Evolutionary conservation across 2,888 invertebrate genomes (phyloP).

Genomic region (Cremastinae sp.): DNA sequence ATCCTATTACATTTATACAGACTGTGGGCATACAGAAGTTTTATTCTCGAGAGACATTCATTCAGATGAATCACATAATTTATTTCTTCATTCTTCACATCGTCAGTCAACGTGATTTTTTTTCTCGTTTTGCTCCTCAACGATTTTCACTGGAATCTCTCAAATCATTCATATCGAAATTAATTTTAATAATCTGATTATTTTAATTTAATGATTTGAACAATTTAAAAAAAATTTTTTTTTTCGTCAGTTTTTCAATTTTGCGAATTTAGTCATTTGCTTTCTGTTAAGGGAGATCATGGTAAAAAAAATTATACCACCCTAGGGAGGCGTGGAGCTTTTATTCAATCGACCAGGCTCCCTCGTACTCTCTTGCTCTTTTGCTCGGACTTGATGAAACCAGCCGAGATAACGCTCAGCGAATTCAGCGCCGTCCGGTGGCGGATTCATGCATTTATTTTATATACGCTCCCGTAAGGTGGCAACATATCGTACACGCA

Average conservation of each 20-base stretch:
- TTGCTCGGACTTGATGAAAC: slow-evolving; percentile 43
- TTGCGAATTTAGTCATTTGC: slow-evolving; percentile 14
- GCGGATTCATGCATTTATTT: slow-evolving; percentile 38
- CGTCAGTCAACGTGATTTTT: slow-evolving; percentile 65
- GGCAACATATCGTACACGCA: slow-evolving; percentile 60
- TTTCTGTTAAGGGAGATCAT: not conserved
- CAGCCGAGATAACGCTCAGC: slow-evolving; percentile 44
- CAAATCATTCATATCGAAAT: no score
- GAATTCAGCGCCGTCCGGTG: slow-evolving; percentile 24
- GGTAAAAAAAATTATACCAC: slow-evolving; percentile 8
- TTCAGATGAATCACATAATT: slow-evolving; percentile 25
- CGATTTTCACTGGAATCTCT: slow-evolving; percentile 38
- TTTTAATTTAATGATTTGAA: slow-evolving; percentile 67
- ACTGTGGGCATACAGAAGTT: slow-evolving; percentile 61
- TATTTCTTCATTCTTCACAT: slow-evolving; percentile 46
- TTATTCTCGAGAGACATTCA: slow-evolving; percentile 39
- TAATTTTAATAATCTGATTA: not conserved
- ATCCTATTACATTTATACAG: slow-evolving; percentile 79
- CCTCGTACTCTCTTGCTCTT: not conserved
- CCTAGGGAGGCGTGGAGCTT: slow-evolving; percentile 47
- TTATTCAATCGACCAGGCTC: slow-evolving; percentile 53
- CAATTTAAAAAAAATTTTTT: slow-evolving; percentile 52
- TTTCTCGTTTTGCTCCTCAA: slow-evolving; percentile 57
- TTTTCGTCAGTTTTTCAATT: not conserved
- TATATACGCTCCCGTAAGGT: slow-evolving; percentile 56